Evolutionary conservation across 2,888 invertebrate species (phyloP).

Genomic region (Dryocosmus kuriphilus): DNA sequence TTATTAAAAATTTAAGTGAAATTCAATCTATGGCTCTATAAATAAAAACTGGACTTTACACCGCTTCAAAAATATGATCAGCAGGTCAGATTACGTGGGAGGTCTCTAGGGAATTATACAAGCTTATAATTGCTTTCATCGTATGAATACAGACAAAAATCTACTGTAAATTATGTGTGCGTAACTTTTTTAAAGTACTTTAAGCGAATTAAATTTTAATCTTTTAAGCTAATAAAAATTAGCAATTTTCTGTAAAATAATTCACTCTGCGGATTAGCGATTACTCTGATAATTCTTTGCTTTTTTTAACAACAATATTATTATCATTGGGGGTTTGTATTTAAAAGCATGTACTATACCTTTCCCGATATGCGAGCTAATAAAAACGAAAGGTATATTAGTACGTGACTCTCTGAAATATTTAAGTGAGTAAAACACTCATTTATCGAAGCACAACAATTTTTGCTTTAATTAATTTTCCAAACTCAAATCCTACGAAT

Average conservation of each 20-base stretch:
- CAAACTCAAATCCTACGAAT: conserved; percentile 5
- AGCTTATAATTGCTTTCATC: conserved; percentile 10
- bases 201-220: conserved; percentile 11
- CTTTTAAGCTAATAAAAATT: conserved; percentile 39
- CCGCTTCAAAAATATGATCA: not conserved
- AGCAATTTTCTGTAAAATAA: conserved; percentile 3
- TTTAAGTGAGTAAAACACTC: not conserved
- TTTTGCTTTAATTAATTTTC: not conserved
- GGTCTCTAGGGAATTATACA: not conserved
- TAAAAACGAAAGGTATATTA: conserved; percentile 67
- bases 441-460: conserved; percentile 6
- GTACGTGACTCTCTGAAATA: conserved; percentile 45
- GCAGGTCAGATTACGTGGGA: not conserved
- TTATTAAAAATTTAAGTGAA: not conserved
- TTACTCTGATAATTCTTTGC: not conserved
- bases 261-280: not conserved
- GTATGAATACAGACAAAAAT: not conserved
- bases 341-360: conserved; percentile 69
- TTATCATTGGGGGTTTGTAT: conserved; percentile 48
- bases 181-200: not conserved
- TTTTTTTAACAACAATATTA: conserved; percentile 11
- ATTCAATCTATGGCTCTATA: not conserved
- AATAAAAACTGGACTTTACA: not conserved
- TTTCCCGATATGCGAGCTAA: conserved; percentile 76
- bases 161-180: conserved; percentile 2